Evolutionary conservation across 2,113 vertebrate species (phyloP).

Genomic region (Enhydra lutris): DNA sequence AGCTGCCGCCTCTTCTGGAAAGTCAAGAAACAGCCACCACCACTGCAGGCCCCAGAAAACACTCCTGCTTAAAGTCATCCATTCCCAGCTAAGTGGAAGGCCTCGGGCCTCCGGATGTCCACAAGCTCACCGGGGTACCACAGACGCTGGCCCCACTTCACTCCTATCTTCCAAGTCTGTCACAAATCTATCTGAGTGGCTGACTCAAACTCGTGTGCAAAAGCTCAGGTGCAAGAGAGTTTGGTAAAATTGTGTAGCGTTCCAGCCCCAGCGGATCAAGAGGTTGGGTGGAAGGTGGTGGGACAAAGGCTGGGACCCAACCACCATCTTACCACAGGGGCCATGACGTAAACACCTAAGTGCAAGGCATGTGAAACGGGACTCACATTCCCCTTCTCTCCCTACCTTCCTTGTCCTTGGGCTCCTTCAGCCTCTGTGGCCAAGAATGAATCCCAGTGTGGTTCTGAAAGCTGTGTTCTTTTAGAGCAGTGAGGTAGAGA

Average conservation of each 20-base stretch:
- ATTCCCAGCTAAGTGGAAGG: background rate
- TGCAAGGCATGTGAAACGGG: too few relatives aligned
- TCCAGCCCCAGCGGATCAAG: background rate
- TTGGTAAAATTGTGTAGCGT: background rate
- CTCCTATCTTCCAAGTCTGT: background rate
- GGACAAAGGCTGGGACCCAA: background rate
- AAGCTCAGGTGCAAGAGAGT: background rate
- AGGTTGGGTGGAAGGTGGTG: background rate
- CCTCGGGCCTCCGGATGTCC: background rate
- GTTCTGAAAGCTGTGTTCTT: background rate
- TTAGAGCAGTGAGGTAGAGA: background rate
- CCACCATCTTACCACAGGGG: accelerated
- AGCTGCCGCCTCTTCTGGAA: background rate
- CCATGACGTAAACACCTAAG: background rate
- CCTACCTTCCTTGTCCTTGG: background rate
- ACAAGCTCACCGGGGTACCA: background rate
- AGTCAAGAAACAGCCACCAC: background rate
- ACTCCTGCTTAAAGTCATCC: background rate
- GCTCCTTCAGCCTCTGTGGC: background rate
- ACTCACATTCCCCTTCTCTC: background rate
- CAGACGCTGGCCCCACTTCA: background rate
- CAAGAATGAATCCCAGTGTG: background rate
- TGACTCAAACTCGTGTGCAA: background rate
- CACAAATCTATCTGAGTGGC: background rate
- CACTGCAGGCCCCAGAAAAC: background rate